phyloP scores from a whole-genome alignment of 1,140 invertebrate genomes.

The Leguminivora glycinivorella region DNA sequence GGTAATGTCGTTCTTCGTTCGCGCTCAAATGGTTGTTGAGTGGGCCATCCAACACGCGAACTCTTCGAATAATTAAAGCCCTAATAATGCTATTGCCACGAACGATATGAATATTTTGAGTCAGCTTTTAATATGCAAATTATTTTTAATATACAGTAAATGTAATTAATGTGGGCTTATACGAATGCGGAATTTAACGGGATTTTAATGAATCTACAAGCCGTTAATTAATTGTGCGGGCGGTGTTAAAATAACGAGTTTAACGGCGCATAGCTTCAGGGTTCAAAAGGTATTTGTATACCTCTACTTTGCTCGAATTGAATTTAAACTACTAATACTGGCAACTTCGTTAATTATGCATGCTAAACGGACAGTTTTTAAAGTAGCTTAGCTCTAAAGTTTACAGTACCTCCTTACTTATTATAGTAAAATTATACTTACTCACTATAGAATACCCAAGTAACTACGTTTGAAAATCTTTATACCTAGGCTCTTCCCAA shows the following conservation, averaged over 20 bases:
- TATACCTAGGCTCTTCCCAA: no score
- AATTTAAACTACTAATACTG: neutral
- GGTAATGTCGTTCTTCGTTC: neutral
- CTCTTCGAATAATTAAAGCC: conserved; percentile 46
- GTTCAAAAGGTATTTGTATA: neutral
- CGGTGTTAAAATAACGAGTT: neutral
- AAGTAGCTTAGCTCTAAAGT: no score
- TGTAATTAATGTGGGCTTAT: conserved; percentile 20
- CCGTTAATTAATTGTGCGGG: conserved; percentile 16
- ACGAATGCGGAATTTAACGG: conserved; percentile 26
- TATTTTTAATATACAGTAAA: conserved; percentile 24
- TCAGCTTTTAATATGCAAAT: conserved; percentile 16
- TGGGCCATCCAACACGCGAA: conserved; percentile 43
- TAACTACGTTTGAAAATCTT: no score
- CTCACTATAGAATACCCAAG: no score
- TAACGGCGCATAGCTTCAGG: neutral
- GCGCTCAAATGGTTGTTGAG: conserved; percentile 10
- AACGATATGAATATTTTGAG: conserved; percentile 31
- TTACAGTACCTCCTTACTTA: no score
- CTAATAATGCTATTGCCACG: conserved; percentile 41
- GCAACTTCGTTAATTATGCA: neutral
- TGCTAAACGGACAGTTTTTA: no score
- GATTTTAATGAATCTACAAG: conserved; percentile 17
- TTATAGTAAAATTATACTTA: no score
- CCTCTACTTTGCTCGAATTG: neutral